Evolutionary conservation across 2,888 invertebrate species (phyloP), one percentile per base, ranked within the genome.

Genomic region (Monoplex corrugatus): DNA sequence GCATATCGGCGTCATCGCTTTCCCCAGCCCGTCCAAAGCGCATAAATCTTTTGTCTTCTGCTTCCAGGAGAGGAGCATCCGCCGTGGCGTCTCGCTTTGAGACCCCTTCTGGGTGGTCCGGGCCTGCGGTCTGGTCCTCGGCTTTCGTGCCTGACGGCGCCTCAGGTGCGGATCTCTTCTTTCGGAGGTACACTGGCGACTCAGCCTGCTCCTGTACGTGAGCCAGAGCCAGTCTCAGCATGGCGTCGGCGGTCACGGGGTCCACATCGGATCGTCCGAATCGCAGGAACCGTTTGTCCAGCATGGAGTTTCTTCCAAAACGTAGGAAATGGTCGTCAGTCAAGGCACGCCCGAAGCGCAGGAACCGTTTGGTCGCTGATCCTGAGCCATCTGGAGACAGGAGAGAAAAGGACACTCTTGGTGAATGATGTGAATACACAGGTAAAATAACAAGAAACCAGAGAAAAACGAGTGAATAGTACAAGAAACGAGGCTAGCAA

Each of bases 211-310:
- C 86, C 44, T 80, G 88, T 19, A 68, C 87, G 23, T 75, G 43
- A 32, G 80, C 87, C n/a, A 68, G 86, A 63, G 72, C 72, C 43
- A 87, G 75, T 91, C 93, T n/a, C 90, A 89, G 19, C 93, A 92
- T 89, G 92, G 90, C 89, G 91, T 90, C 90, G 90, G 83, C 90
- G 88, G 87, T 91, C 84, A 10, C 92, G 90, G 91, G 91, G 40
- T 5, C 72, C 89, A 32, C 91, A 32, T 89, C 91, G 2, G 93
- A 90, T 44, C 93, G 90, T 6, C 94, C 94, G 84, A 94, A 94
- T 88, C 94, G 90, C 86, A 94, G 92, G 89, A 94, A 94, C 44
- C 94, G 87, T 91, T 94, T 94, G 82, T 84, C 57, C 57, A n/a
- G 23, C 45, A 83, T 32, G 45, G 10, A 13, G 57, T 84, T 35